phyloP scores from a whole-genome alignment of 2,888 invertebrate genomes.

The Stenotaenia linearis region DNA sequence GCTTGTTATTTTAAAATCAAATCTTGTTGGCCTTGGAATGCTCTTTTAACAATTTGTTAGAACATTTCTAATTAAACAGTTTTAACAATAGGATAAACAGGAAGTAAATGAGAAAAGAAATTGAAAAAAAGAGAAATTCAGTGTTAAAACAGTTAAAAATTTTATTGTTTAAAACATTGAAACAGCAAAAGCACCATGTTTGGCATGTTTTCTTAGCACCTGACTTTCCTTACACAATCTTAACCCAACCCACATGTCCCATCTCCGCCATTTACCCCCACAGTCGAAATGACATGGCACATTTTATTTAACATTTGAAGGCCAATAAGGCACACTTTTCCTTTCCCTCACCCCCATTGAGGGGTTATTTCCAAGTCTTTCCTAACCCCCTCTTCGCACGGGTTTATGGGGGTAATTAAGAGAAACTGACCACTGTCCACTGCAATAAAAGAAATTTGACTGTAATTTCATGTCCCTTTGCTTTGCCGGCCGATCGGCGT shows the following conservation, averaged over 20 bases:
- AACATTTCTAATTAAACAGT: too few species aligned
- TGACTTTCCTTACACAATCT: not conserved
- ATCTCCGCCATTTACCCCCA: not conserved
- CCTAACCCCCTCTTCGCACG: conserved; percentile 19
- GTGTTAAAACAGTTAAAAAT: too few species aligned
- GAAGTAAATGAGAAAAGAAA: too few species aligned
- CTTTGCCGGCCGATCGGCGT: not conserved
- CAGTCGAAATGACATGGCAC: not conserved
- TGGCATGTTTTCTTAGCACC: not conserved
- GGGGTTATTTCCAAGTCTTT: not conserved
- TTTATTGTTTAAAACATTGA: too few species aligned
- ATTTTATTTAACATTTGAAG: conserved; percentile 1
- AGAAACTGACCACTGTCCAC: conserved; percentile 4
- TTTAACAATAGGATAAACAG: too few species aligned
- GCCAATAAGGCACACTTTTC: conserved; percentile 10
- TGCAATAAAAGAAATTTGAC: conserved; percentile 24
- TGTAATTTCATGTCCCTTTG: conserved; percentile 8
- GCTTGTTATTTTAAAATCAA: not conserved
- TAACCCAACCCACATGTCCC: not conserved
- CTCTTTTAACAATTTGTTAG: too few species aligned
- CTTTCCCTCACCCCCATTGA: not conserved
- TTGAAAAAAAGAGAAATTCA: too few species aligned
- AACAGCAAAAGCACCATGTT: too few species aligned
- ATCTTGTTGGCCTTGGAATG: not conserved
- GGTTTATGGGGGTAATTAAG: conserved; percentile 23